Evolutionary conservation across 2,888 invertebrate species (phyloP), one percentile per base, ranked within the genome.

Genomic region (Mechanitis mazaeus): DNA sequence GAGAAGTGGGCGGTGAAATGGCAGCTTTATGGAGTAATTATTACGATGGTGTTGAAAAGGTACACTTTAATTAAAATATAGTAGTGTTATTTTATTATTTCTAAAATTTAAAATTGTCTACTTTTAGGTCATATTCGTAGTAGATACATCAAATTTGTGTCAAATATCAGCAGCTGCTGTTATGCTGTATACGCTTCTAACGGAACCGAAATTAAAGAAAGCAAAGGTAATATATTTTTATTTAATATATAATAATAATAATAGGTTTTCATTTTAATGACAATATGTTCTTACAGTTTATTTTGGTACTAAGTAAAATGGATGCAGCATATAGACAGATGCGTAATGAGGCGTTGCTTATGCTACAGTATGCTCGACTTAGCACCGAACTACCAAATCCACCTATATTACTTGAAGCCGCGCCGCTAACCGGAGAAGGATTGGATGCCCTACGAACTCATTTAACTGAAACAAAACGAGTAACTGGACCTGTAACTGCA

Each of bases 101-200:
- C 4, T 46, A 53, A 3, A n/a, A 42, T 38, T 28, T 7, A 53
- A 9, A 3, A 20, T 28, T 38, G 4, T 31, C 56, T 45, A 60
- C 35, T 76, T 74, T 4, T 75, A 89, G 90, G 91, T 96, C 1
- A 92, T 96, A 65, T 96, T 94, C 74, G 95, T 96, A 1, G 94
- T 96, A 28, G 96, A 96, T 75, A 94, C 95, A 0, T 95, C 96
- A 11, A 96, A 96, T 85, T 86, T 96, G 50, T 96, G 96, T 72
- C 96, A 96, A 84, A 96, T 96, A 74, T 95, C 96, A 1, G 95
- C 95, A 1, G 95, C 96, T 12, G 95, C 95, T 33, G 95, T 96
- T 0, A 87, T 96, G 47, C 85, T 96, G 0, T 96, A 96, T 78
- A 94, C 95, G 0, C 89, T 96, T 54, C 78, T 96, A 33, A 93